Evolutionary conservation across 1,140 invertebrate genomes (phyloP), one percentile per base, ranked within the genome.

Genomic region (Aporrectodea caliginosa): DNA sequence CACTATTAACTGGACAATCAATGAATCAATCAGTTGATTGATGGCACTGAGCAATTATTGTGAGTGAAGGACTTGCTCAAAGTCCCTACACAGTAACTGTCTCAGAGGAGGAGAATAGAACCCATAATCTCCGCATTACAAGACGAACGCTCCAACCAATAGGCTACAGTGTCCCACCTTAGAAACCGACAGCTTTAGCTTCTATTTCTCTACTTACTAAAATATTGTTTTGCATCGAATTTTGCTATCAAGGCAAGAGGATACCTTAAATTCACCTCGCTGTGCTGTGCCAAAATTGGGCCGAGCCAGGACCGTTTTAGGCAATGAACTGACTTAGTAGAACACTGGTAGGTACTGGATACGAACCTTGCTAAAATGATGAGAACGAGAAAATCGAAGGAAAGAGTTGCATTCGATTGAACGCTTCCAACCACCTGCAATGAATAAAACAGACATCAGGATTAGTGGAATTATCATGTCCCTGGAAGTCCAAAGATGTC

Each of bases 321-420:
- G n/a, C n/a, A n/a, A n/a, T n/a, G n/a, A n/a, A n/a, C n/a, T n/a
- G 30, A 31, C 32, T 29, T 81, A 75, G 16, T 34, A 34, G 16
- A 33, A 22, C 70, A 34, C 2, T 72, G 58, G 14, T 72, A 35
- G 27, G n/a, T 69, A 16, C 12, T 32, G 29, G 16, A 14, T 75
- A 29, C 31, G 1, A 90, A 94, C 93, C 93, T 93, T 72, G 93
- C 93, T 35, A 94, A 92, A 79, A 94, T 89, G 74, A 94, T 91
- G 58, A 95, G 87, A 75, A 93, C 89, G 29, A 95, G 87, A 85
- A 93, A 95, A 88, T 95, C 94, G 87, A 95, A 95, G 0, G 93
- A 93, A 34, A 95, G 88, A 78, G 92, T 90, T n/a, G 93, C 93
- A 16, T 93, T 93, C 43, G 90, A 90, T 73, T 92, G 88, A 1